Evolutionary conservation across 2,113 vertebrate species (phyloP), one percentile per base, ranked within the genome.

Genomic region (Ophthalmolycus amberensis): DNA sequence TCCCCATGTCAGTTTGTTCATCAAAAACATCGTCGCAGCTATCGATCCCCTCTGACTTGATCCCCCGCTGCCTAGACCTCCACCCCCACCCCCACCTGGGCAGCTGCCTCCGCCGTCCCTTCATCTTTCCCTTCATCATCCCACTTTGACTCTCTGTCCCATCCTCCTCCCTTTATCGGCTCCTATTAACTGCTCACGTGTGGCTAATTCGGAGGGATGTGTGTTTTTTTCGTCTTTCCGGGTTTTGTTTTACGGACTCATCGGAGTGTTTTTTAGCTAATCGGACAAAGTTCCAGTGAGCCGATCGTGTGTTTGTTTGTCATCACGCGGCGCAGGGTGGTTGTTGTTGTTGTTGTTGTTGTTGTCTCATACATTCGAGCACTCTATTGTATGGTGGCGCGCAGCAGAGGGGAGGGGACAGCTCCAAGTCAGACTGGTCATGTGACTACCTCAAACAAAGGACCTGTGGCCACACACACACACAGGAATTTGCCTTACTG

Each of bases 381-480:
- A 5, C 77, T 83, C 83, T 80, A 77, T 88, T 85, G 72, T 81
- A 84, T 70, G 73, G 77, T 81, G 75, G 86, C n/a, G 38, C 27
- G 69, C 48, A 70, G 86, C 83, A 79, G 71, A 91, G 88, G 86
- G 90, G 88, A 92, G 85, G 81, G 74, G 83, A 71, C 71, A 25
- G 69, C 77, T 77, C 70, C 75, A 69, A 83, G 71, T 88, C 82
- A 80, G 80, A 83, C 89, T 86, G 85, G 67, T 86, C 91, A 90
- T 37, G 85, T 93, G 92, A 91, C 90, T 70, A 40, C 72, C 85
- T 86, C 86, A 84, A 90, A 94, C 93, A 94, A 95, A 94, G 92
- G 85, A 93, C 70, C 87, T 52, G 71, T 74, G 82, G 71, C 68
- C 85, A 86, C 68, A 74, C 14, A 83, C 54, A 80, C 75, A 87